Conservation (phyloP, 2,797 vertebrate genomes). For the Eurystomus glaucurus region DNA sequence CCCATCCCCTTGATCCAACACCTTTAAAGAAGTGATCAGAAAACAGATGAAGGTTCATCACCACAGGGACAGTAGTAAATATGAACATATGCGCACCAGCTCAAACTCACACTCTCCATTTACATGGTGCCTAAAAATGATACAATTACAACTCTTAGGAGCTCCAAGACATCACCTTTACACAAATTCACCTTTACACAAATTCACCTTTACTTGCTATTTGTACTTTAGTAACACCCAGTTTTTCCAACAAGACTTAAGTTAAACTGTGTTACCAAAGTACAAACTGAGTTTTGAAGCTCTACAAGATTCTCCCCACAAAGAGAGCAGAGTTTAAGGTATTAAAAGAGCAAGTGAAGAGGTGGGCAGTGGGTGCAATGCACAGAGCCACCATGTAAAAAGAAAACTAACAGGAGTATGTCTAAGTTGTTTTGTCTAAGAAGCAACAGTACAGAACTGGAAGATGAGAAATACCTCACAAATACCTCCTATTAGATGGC, state of each 20-base stretch:
- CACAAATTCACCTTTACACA: not conserved
- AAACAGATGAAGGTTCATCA: not conserved
- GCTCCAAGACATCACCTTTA: not conserved
- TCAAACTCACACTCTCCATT: not conserved
- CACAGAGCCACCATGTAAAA: not conserved
- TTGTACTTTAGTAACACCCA: not conserved
- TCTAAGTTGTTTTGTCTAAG: not conserved
- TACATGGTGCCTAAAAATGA: not conserved
- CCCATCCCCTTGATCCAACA: not conserved
- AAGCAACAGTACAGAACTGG: not conserved
- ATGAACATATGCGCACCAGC: rapidly evolving
- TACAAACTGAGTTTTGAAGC: not conserved
- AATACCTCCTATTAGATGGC: not conserved
- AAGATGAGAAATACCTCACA: not conserved
- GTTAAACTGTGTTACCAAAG: not conserved
- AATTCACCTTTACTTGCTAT: not conserved
- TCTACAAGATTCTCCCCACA: rapidly evolving
- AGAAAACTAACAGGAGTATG: not conserved
- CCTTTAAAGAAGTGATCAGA: not conserved
- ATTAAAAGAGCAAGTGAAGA: not conserved
- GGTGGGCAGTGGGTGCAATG: not conserved
- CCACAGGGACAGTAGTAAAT: not conserved
- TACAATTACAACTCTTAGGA: not conserved
- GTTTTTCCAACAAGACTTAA: not conserved
- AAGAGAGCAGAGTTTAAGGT: not conserved